Conservation (phyloP, 2,113 vertebrate species). For the Stigmatopora nigra region DNA sequence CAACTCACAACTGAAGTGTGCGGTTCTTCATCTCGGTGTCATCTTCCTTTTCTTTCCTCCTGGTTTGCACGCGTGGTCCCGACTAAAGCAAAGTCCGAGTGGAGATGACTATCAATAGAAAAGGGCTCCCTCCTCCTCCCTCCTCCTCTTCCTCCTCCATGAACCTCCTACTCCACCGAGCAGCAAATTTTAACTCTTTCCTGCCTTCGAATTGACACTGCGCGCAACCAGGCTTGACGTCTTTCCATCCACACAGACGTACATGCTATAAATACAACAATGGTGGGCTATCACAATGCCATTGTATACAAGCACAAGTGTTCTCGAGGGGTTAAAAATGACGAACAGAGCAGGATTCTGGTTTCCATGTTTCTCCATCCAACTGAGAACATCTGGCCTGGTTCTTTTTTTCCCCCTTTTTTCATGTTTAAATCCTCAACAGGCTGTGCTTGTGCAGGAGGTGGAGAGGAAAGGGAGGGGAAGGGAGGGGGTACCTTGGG, state of each 20-base stretch:
- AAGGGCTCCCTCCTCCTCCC: conserved; percentile 22
- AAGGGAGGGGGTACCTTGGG: not conserved
- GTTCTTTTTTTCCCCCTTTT: not conserved
- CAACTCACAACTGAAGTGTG: not conserved
- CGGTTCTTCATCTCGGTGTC: not conserved
- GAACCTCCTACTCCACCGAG: conserved; percentile 29
- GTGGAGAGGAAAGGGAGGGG: not conserved
- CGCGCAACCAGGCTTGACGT: too few species aligned
- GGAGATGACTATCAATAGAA: conserved; percentile 46
- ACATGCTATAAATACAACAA: too few species aligned
- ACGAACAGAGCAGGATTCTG: not conserved
- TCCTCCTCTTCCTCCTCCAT: conserved; percentile 4
- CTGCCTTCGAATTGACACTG: conserved; percentile 17
- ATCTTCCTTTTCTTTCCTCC: conserved; percentile 3
- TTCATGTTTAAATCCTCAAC: conserved; percentile 4
- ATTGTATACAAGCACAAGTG: not conserved
- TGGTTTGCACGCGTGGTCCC: conserved; percentile 22
- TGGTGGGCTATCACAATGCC: not conserved
- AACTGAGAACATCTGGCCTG: conserved; percentile 33
- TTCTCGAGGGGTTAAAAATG: not conserved
- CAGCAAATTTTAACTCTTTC: conserved; percentile 53
- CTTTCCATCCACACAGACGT: too few species aligned
- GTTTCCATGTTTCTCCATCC: conserved; percentile 1
- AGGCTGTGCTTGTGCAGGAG: conserved; percentile 11
- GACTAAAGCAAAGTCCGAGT: conserved; percentile 30